Evolutionary conservation across 37 sponge, comb jelly and placozoan genomes (phyloP).

Genomic region (Aphrocallistes beatrix): DNA sequence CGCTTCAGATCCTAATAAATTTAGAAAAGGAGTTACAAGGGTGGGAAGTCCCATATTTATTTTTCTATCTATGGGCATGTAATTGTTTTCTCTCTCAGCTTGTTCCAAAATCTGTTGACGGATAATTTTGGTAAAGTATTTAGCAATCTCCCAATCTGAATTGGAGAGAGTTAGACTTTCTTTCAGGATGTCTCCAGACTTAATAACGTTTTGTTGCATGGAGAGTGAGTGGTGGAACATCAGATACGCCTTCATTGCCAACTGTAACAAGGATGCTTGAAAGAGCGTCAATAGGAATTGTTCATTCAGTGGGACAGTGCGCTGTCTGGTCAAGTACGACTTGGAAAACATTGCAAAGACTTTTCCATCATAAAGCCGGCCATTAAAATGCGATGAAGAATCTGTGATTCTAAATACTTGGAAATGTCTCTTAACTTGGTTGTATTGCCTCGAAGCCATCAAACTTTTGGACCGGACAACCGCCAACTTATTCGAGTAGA

Average conservation of each 20-base stretch:
- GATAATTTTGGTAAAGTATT: neutral
- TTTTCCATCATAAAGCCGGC: neutral
- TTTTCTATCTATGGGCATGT: too few species aligned
- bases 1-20: neutral
- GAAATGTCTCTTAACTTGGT: neutral
- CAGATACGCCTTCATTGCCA: neutral
- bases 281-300: neutral
- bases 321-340: neutral
- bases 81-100: neutral
- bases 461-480: neutral
- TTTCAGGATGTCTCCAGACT: neutral
- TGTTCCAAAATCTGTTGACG: neutral
- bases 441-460: neutral
- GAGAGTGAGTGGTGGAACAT: neutral
- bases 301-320: neutral
- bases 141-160: neutral
- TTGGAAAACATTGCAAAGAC: neutral
- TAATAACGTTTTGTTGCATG: neutral
- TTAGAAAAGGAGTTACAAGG: neutral
- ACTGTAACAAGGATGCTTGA: neutral
- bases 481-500: neutral
- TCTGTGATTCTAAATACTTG: neutral
- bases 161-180: neutral
- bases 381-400: neutral
- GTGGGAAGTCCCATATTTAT: too few species aligned